A percentile compares a stretch with the other conserved stretches of the same genome.
Evolutionary conservation across 2,797 vertebrate species (phyloP).

Genomic region (Strix occidentalis): DNA sequence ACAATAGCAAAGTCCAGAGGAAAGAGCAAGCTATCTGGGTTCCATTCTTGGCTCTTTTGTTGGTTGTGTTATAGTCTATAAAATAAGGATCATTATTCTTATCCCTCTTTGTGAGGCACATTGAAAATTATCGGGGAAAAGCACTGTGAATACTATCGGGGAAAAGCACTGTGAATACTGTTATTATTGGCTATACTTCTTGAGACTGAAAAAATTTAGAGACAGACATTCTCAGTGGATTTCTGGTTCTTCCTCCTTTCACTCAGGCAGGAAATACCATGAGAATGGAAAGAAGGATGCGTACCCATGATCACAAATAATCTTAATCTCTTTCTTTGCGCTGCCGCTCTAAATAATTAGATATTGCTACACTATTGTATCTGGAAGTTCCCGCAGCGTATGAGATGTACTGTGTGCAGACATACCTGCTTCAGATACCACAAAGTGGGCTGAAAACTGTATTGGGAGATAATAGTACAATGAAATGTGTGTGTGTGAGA

Average conservation of each 20-base stretch:
- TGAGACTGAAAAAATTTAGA: constrained; percentile 20
- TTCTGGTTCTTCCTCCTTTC: constrained; percentile 67
- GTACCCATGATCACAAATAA: constrained; percentile 52
- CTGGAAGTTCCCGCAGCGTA: not conserved
- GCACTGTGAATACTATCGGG: constrained; percentile 53
- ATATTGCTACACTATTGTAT: not conserved
- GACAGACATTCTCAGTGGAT: constrained; percentile 62
- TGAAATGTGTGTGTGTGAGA: not conserved
- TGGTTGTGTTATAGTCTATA: constrained; percentile 35
- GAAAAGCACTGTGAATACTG: constrained; percentile 53
- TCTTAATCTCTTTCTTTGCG: constrained; percentile 22
- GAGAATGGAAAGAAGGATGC: constrained; percentile 59
- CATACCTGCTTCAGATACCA: constrained; percentile 9
- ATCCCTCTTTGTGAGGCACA: constrained; percentile 53
- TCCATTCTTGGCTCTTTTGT: constrained; percentile 56
- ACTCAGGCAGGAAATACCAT: constrained; percentile 59
- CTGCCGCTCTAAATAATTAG: constrained; percentile 27
- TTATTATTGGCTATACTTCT: constrained; percentile 65
- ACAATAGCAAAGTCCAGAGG: constrained; percentile 53
- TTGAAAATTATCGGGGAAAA: constrained; percentile 58
- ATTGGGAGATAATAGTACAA: not conserved
- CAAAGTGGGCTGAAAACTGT: not conserved
- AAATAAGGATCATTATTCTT: constrained; percentile 62
- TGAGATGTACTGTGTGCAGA: not conserved
- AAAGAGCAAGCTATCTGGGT: constrained; percentile 52